Evolutionary conservation across 2,888 invertebrate genomes (phyloP).

Genomic region (Ferdinandea cuprea): DNA sequence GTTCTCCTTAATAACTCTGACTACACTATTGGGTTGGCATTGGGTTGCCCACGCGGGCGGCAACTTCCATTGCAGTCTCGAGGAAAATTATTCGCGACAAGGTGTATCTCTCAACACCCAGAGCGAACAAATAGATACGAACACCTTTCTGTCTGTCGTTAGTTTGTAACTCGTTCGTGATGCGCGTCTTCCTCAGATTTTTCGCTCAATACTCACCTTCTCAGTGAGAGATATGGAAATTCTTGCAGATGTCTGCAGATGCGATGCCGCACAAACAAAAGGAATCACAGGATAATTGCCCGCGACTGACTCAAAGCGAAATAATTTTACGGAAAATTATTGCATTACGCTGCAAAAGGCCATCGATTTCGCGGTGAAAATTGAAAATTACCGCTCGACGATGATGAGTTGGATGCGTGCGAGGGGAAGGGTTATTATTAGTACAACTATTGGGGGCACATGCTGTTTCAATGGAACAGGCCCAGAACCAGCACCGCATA

Average conservation of each 20-base stretch:
- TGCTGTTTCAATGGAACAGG: slow-evolving; percentile 49
- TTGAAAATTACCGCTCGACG: slow-evolving; percentile 55
- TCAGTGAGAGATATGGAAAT: slow-evolving; percentile 45
- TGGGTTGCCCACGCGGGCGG: slow-evolving; percentile 44
- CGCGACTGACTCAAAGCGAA: slow-evolving; percentile 15
- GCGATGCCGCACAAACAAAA: slow-evolving; percentile 43
- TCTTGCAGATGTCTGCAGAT: slow-evolving; percentile 32
- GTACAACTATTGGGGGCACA: slow-evolving; percentile 48
- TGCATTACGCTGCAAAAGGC: slow-evolving; percentile 61
- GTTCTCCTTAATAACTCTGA: slow-evolving; percentile 62
- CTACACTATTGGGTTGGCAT: background rate
- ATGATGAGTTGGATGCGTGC: background rate
- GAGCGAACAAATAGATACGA: slow-evolving; percentile 13
- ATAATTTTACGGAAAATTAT: slow-evolving; percentile 72
- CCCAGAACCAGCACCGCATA: background rate
- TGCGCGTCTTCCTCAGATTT: slow-evolving; percentile 56
- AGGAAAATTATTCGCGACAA: slow-evolving; percentile 49
- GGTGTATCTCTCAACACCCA: slow-evolving; percentile 30
- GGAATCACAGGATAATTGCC: slow-evolving; percentile 64
- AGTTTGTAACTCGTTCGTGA: background rate
- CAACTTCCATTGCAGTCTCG: slow-evolving; percentile 33
- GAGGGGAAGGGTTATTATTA: slow-evolving; percentile 43
- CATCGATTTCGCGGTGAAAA: slow-evolving; percentile 70
- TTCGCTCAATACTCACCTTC: slow-evolving; percentile 72
- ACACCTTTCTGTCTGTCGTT: background rate